Evolutionary conservation across 2,888 invertebrate genomes (phyloP), one percentile per base, ranked within the genome.

Genomic region (Erannis defoliaria): DNA sequence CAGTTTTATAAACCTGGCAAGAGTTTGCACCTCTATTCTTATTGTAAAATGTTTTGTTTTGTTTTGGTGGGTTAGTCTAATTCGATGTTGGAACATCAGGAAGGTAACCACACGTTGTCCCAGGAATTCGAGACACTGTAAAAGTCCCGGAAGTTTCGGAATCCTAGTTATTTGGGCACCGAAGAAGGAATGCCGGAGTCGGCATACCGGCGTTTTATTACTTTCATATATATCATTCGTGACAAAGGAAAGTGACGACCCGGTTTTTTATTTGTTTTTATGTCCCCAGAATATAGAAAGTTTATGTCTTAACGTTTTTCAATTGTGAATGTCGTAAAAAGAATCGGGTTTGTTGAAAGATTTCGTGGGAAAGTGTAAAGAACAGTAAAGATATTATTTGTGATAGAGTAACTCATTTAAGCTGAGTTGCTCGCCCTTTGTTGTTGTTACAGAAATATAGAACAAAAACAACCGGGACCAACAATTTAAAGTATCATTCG

Each of bases 121-220:
- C 72, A 64, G 82, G 85, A 81, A 88, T 88, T 75, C 81, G 77
- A 81, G 78, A 82, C 80, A 79, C 77, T 68, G 82, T 84, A 83
- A 87, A 87, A 84, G 80, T 86, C 81, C 61, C 73, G 78, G 77
- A 82, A 85, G 81, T 85, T 83, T 75, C 74, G 82, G 85, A 84
- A 85, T 87, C 74, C 81, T 64, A 73, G 81, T 76, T 80, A 85
- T 87, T 85, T 82, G 74, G 77, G 75, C 61, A 62, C 74, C 72
- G 75, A 76, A 78, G 78, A 62, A 71, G 82, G 82, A 79, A 84
- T 82, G 78, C 76, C 75, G 72, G 76, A 75, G 76, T 75, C 73
- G 67, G 72, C 74, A 74, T 76, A 74, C 76, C 74, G 72, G 72
- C 77, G 80, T 86, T 88, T 86, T 88, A 88, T 89, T 89, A 81